Base-by-base conservation (phyloP, 2,888 invertebrate species). In the Papilio protenor region DNA sequence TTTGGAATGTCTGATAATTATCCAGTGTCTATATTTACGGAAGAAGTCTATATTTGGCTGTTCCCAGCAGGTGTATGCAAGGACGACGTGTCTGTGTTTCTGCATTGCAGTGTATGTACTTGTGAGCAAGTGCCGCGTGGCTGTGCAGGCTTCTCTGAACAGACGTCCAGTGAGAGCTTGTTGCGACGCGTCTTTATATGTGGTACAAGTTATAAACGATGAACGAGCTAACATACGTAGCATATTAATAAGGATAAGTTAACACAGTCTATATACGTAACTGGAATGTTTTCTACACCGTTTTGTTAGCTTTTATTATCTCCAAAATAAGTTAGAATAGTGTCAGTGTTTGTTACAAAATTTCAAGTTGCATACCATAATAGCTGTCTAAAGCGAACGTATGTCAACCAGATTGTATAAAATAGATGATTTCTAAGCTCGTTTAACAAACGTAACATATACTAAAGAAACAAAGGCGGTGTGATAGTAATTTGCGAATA, bases 141-240 rank as follows among this genome's bases (percentile, higher is more conserved):
- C 71, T 27, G 10, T 61, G 57, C 16, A 64, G 57, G 27, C 72
- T 23, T 49, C 64, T 76, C 49, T 27, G 71, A 76, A 71, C 69
- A 57, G 76, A 23, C 69, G 47, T 69, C 16, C 21, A 73, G 72
- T 57, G 69, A 27, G 18, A 57, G 77, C 73, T 14, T 73, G 73
- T 77, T 77, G 73, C 73, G 79, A 73, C 73, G 70, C 70, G 49
- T 55, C 74, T 73, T 71, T 33, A 27, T 45, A 33, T 33, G 52
- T 61, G 72, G 76, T 71, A 57, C 76, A 76, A 79, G 70, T 33
- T 47, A 40, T 45, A 33, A 59, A 49, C n/a, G 40, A 1, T 11
- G 18, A 66, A 14, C 59, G 59, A 59, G n/a, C 14, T 47, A 6
- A 47, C 14, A 47, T 47, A 12, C 12, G 49, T 49, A 49, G 14